Base-by-base conservation (phyloP, 92 coral and sea anemone genomes). In the Actinostola sp. region DNA sequence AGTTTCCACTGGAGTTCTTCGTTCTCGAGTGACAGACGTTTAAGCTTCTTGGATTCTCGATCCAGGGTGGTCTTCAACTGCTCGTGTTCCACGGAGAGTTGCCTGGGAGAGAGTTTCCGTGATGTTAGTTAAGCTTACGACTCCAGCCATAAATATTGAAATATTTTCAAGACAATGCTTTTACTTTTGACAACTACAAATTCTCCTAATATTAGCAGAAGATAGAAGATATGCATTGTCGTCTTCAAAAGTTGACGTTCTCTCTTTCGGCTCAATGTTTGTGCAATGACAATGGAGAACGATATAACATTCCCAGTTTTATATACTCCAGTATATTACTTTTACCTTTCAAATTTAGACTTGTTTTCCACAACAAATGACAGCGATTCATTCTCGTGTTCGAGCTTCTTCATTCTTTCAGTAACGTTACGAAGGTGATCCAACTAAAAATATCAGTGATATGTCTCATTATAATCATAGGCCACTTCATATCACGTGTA, bases 1-100 rank as follows among this genome's bases (percentile, higher is more conserved):
- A 94, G 80, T 8, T 97, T 91, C 98, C 98, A 94, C 51, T 92
- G 92, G 7, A 94, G 61, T 50, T 94, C 98, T 55, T 94, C 98
- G 14, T 94, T 94, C 62, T 94, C 97, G 60, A 91, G 71, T 0
- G 98, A 94, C 63, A 94, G 92, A 15, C 98, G 86, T 60, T 94
- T 94, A 20, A 85, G 83, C 61, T 86, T 89, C 53, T 85, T 86
- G 42, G 89, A 75, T 36, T 94, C 98, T 51, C 85, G 83, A 43
- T 94, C 97, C 46, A 94, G 90, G 38, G 79, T 91, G 73, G 63
- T 85, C 39, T 77, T 87, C 31, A 94, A 84, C n/a, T 87, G 78
- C 73, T 94, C 98, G 30, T 91, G 97, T 44, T 94, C 98, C 26
- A 88, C 91, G 16, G 97, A 94, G 38, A 94, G 86, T 83, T 94